Percentiles rank a stretch among this genome's conserved stretches.
phyloP scores from a whole-genome alignment of 2,113 vertebrate species.

The Daubentonia madagascariensis region DNA sequence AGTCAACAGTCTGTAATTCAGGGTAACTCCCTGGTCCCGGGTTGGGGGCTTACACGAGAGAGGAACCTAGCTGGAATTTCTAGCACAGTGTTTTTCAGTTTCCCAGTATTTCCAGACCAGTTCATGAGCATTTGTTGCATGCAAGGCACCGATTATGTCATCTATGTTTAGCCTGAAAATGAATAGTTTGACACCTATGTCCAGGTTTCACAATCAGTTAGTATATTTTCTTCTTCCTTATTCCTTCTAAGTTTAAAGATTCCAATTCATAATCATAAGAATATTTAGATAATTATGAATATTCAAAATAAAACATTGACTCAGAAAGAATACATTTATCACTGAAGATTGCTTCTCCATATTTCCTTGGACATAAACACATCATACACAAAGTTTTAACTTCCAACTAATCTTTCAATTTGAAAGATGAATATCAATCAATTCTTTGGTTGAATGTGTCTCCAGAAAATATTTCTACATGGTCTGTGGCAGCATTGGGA shows the following conservation, averaged over 20 bases:
- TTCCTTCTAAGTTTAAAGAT: neutral
- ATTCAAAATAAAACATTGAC: neutral
- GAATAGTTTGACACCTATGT: neutral
- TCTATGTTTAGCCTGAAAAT: neutral
- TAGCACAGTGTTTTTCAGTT: neutral
- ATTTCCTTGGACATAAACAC: neutral
- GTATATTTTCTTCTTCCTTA: neutral
- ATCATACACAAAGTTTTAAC: neutral
- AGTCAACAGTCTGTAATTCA: neutral
- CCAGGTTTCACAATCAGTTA: neutral
- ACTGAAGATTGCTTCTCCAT: neutral
- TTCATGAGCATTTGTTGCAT: neutral
- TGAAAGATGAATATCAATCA: slow-evolving; percentile 15
- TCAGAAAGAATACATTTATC: neutral
- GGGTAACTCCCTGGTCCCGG: neutral
- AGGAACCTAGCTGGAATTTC: neutral
- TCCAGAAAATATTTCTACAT: slow-evolving; percentile 23
- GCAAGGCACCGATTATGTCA: neutral
- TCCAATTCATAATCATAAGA: neutral
- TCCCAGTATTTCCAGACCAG: neutral
- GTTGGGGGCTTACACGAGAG: neutral
- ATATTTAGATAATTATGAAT: neutral
- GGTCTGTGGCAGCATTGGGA: neutral
- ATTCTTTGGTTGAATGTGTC: neutral
- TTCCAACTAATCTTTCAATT: slow-evolving; percentile 13